Base-by-base conservation (phyloP, 2,888 invertebrate genomes). In the Melipona beecheii region DNA sequence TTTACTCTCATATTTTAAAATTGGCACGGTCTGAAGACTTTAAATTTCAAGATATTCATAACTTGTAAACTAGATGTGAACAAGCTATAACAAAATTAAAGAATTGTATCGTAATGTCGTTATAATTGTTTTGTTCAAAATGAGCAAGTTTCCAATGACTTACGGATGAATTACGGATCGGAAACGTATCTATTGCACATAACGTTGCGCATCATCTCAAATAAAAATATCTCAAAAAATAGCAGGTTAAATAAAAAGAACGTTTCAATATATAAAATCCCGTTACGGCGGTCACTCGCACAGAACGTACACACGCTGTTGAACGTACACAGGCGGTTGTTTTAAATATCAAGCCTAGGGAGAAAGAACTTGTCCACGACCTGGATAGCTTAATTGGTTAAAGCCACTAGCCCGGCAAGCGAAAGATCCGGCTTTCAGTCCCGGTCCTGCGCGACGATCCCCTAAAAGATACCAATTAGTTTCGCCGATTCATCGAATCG, bases 351-450 rank as follows among this genome's bases (percentile, higher is more conserved):
- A 74, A 52, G 50, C 62, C n/a, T 62, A 50, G 64, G 52, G 74
- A 36, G 74, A 54, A 43, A 74, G 64, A 74, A 74, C 65, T 74
- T 52, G 74, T 65, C 52, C 50, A 64, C 74, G 74, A 74, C 74
- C 74, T 65, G 74, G 74, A 74, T 74, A 74, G 52, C 64, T 54
- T 65, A 64, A 74, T 74, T 24, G 64, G 36, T 65, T 24, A 24
- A 43, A 52, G 43, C 43, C 72, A 72, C 49, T 49, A 21, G 60
- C 24, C 72, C 60, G 72, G 15, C 21, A 54, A 69, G 24, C 69
- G 69, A 58, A 60, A 60, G 72, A 72, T 60, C 72, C 72, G 72
- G 58, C 43, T 58, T 27, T 24, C 5, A 60, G 43, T 49, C 24
- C 52, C 69, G 27, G 52, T 31, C 52, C 52, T 2, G 27, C 15